Conservation (phyloP, 2,888 invertebrate genomes). For the Lordiphosa andalusiaca region DNA sequence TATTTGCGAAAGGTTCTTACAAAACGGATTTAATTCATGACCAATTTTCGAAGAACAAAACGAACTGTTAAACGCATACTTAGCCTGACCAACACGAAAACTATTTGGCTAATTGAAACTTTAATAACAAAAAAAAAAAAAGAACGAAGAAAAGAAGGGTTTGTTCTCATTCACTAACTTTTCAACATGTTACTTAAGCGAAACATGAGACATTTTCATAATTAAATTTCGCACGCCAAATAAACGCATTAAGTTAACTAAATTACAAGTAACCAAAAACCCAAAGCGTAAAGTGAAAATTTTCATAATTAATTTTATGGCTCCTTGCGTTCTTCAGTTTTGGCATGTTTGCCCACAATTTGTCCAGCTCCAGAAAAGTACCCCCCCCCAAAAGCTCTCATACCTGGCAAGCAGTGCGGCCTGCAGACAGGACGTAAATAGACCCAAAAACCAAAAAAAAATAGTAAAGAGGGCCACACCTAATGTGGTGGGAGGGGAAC, state of each 20-base stretch:
- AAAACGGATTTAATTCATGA: too few species aligned
- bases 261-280: slow-evolving; percentile 54
- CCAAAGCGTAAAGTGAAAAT: slow-evolving; percentile 56
- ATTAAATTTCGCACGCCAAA: slow-evolving; percentile 64
- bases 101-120: too few species aligned
- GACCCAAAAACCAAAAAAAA: too few species aligned
- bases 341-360: slow-evolving; percentile 65
- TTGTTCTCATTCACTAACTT: not conserved
- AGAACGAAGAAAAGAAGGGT: too few species aligned
- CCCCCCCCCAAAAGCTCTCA: slow-evolving; percentile 6
- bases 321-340: not conserved
- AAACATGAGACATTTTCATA: slow-evolving; percentile 59
- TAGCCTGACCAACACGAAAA: too few species aligned
- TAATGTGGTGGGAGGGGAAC: not conserved
- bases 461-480: slow-evolving; percentile 3
- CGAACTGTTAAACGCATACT: too few species aligned
- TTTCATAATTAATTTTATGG: slow-evolving; percentile 68
- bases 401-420: not conserved
- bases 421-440: not conserved
- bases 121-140: too few species aligned
- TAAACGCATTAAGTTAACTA: slow-evolving; percentile 68
- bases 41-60: too few species aligned
- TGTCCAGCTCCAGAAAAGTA: slow-evolving; percentile 41
- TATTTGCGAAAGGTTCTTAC: too few species aligned
- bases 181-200: slow-evolving; percentile 17